These are phyloP conservation scores for Heterodera filipjevi DNA, from an alignment of 2,888 invertebrate genomes.

Conservation along the genomic window DNA sequence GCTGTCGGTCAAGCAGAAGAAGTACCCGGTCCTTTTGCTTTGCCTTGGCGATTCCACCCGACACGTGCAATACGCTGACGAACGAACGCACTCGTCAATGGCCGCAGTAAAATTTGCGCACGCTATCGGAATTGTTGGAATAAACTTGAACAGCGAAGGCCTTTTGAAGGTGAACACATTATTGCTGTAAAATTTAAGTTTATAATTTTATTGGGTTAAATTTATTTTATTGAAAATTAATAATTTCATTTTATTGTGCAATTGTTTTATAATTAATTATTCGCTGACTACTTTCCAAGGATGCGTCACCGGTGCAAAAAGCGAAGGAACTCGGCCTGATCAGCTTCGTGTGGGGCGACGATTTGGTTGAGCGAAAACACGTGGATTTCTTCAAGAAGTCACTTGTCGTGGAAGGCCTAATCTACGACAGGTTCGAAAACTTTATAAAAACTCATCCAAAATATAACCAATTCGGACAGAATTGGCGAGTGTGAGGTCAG, in stretches of 20 bases:
- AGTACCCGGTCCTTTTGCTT: slow-evolving; percentile 92
- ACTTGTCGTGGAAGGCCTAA: slow-evolving; percentile 89
- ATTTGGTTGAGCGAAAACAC: slow-evolving; percentile 72
- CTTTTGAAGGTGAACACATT: slow-evolving; percentile 78
- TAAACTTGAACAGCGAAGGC: slow-evolving; percentile 90
- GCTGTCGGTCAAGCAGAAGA: slow-evolving; percentile 89
- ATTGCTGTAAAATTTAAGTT: too few relatives aligned
- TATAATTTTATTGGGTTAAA: too few relatives aligned
- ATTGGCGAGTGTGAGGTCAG: slow-evolving; percentile 60
- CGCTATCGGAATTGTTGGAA: slow-evolving; percentile 70
- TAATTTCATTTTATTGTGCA: too few relatives aligned
- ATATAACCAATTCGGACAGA: slow-evolving; percentile 45
- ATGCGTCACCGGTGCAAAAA: slow-evolving; percentile 66
- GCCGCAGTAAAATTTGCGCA: slow-evolving; percentile 62
- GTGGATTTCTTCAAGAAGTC: slow-evolving; percentile 85
- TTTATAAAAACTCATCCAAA: too few relatives aligned
- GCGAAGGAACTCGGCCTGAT: slow-evolving; percentile 79
- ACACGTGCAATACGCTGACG: slow-evolving; percentile 69
- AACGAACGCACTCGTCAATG: slow-evolving; percentile 50
- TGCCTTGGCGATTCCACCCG: slow-evolving; percentile 78
- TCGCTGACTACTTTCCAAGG: too few relatives aligned
- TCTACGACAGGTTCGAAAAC: slow-evolving; percentile 89
- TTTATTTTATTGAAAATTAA: too few relatives aligned
- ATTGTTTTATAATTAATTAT: too few relatives aligned
- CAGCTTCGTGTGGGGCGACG: slow-evolving; percentile 88